Base-by-base conservation (phyloP, 2,888 invertebrate species). In the Ptychoptera albimana region DNA sequence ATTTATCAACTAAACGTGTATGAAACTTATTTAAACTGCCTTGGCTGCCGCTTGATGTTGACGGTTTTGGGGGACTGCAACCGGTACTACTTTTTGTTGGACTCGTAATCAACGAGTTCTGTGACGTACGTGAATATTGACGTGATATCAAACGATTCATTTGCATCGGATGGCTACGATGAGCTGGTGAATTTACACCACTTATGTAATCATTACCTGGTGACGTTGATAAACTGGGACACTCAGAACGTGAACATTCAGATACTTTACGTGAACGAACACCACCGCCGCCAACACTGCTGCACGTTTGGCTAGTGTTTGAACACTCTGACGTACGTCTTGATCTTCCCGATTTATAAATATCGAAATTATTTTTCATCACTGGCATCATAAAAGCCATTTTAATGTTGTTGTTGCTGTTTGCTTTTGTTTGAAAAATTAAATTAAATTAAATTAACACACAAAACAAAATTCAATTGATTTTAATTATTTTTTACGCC, bases 381-480 rank as follows among this genome's bases (percentile, higher is more conserved):
- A 89, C 88, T 47, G 88, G 89, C 85, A 89, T 87, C 88, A 88
- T 88, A 70, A 89, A 89, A 73, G 89, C 89, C 89, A 89, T 89
- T 50, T 52, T 48, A 8, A 4, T n/a, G n/a, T 6, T n/a, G n/a
- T n/a, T n/a, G n/a, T n/a, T n/a, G n/a, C n/a, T n/a, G n/a, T n/a
- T n/a, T n/a, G n/a, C n/a, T n/a, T n/a, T n/a, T n/a, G 6, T 32
- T 32, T 9, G 4, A 32, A 32, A 4, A n/a, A 11, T 32, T 32
- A 32, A 32, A 32, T 32, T 32, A 32, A 32, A n/a, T n/a, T n/a
- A n/a, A 8, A 30, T 39, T 23, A n/a, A n/a, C n/a, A 29, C 38
- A 39, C 38, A 39, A 39, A 16, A 37, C 14, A 2, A 8, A 11
- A 37, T 2, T 15, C 16, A 11, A 11, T 12, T 39, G 12, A 23